Base-by-base conservation (phyloP, 2,888 invertebrate genomes). In the Sceliomorpha sp. region DNA sequence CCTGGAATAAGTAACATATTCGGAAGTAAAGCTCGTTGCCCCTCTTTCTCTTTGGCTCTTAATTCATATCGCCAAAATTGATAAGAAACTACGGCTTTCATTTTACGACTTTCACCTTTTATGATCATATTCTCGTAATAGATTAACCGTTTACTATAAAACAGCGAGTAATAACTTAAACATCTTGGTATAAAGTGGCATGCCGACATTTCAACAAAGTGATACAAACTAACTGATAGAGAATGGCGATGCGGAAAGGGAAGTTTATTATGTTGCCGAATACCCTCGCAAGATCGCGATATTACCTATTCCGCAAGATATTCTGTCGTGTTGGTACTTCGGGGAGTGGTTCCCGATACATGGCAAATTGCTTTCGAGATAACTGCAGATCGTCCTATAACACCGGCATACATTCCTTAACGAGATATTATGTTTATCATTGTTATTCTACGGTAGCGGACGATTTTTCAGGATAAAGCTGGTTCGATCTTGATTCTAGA, bases 191-290 rank as follows among this genome's bases (percentile, higher is more conserved):
- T 56, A 73, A 75, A 78, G n/a, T n/a, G n/a, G n/a, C 75, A 74
- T 56, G 59, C 50, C 55, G 64, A 72, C 73, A 72, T 74, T 70
- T 72, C 58, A 55, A 20, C 45, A 44, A 40, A 51, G 29, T 27
- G 15, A 53, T 66, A 42, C 24, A 44, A 55, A 58, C 14, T 53
- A 29, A 48, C 56, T 37, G 31, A 44, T 34, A 37, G 31, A 44
- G 45, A 47, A 45, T 32, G 14, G 34, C 32, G 55, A 67, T 37
- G 26, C 20, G 31, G 36, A 36, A 36, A 47, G 32, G 31, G 64
- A 71, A 66, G 72, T 78, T 81, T 78, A 77, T 79, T 73, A 70
- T 58, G 72, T 70, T 70, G 59, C 70, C 56, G 55, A 26, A 66
- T 64, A 70, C 72, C 58, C 70, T 75, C 58, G 70, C 50, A 67